Percentiles rank a stretch among this genome's conserved stretches.
Evolutionary conservation across 1,140 invertebrate species (phyloP).

Genomic region (Orussus abietinus): DNA sequence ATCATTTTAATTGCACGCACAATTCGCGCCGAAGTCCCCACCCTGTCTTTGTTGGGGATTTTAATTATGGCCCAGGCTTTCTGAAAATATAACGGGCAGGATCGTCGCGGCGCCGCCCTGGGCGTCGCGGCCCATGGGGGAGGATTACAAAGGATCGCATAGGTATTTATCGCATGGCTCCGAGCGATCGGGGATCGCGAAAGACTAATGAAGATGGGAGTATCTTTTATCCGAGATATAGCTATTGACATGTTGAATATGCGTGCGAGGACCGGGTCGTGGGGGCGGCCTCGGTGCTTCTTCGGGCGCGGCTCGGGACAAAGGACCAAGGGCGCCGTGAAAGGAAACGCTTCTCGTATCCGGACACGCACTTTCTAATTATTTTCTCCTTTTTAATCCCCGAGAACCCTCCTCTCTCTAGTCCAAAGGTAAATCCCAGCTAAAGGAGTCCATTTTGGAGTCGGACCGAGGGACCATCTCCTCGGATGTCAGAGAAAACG

Average conservation of each 20-base stretch:
- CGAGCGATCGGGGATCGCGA: constrained; percentile 24
- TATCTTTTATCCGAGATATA: constrained; percentile 18
- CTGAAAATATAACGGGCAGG: too few species aligned
- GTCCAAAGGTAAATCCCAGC: not conserved
- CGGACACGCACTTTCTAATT: too few species aligned
- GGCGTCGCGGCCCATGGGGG: too few species aligned
- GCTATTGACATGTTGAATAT: constrained; percentile 18
- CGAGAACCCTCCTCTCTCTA: not conserved
- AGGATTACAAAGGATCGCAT: constrained; percentile 26
- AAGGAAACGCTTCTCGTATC: too few species aligned
- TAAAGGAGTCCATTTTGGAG: too few species aligned
- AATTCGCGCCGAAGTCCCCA: constrained; percentile 28
- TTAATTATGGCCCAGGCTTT: constrained; percentile 39
- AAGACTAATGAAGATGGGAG: constrained; percentile 25
- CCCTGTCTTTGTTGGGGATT: constrained; percentile 34
- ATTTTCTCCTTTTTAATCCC: not conserved
- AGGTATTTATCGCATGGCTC: constrained; percentile 28
- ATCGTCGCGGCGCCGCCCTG: constrained; percentile 28
- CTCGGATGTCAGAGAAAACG: too few species aligned
- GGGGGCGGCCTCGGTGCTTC: too few species aligned
- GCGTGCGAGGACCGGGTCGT: too few species aligned
- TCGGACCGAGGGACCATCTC: not conserved
- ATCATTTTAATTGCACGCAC: constrained; percentile 32
- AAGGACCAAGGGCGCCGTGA: too few species aligned
- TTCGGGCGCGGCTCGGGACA: too few species aligned